Evolutionary conservation across 2,888 invertebrate genomes (phyloP).

Genomic region (Perizoma flavofasciatum): DNA sequence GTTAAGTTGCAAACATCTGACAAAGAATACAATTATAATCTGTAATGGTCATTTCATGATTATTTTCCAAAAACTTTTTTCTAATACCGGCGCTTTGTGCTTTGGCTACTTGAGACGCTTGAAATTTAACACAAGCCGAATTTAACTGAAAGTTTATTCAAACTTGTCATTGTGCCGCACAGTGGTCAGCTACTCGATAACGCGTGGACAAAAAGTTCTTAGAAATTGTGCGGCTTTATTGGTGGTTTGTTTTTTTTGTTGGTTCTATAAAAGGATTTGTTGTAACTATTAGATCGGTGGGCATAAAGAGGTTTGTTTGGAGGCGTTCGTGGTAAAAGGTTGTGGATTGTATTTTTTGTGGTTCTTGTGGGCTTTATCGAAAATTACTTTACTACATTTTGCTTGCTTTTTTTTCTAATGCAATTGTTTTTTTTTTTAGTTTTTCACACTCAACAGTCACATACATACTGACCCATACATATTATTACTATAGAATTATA

Average conservation of each 20-base stretch:
- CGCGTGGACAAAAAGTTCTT: conserved; percentile 46
- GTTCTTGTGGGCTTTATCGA: conserved; percentile 20
- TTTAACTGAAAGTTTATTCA: conserved; percentile 29
- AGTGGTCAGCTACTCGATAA: conserved; percentile 56
- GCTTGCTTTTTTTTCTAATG: conserved; percentile 2
- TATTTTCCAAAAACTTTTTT: conserved; percentile 41
- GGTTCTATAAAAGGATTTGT: conserved; percentile 53
- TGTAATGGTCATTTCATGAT: conserved; percentile 53
- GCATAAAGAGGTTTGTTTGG: conserved; percentile 49
- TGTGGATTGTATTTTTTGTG: conserved; percentile 34
- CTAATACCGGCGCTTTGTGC: conserved; percentile 11
- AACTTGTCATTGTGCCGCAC: conserved; percentile 42
- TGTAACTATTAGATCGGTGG: conserved; percentile 45
- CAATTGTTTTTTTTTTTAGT: too few species aligned
- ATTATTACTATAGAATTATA: too few species aligned
- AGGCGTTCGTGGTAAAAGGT: conserved; percentile 55
- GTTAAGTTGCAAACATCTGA: conserved; percentile 19
- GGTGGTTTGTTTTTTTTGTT: conserved; percentile 46
- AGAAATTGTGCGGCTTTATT: conserved; percentile 48
- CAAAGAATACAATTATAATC: conserved; percentile 31
- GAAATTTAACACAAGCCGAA: conserved; percentile 51
- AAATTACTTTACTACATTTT: conserved; percentile 1
- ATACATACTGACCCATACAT: too few species aligned
- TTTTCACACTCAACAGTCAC: too few species aligned
- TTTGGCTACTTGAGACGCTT: conserved; percentile 52